Base-by-base conservation (phyloP, 2,797 vertebrate genomes). In the Sylvilagus floridanus region DNA sequence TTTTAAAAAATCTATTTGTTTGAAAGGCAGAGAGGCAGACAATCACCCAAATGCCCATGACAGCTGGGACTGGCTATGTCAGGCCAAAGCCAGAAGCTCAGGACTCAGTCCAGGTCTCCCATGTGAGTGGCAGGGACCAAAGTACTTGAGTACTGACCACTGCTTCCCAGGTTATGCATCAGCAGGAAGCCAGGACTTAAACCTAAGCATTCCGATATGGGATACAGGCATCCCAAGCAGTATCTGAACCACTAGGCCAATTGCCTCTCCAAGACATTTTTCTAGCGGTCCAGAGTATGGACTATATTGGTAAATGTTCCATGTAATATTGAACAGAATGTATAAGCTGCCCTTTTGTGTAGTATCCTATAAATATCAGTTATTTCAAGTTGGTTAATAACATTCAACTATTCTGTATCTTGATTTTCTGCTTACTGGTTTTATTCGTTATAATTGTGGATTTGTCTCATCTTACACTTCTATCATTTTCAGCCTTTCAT, bases 381-480 rank as follows among this genome's bases (percentile, higher is more conserved):
- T 71, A 87, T 88, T 93, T 96, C 13, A 75, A 81, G 16, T 54
- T 88, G 88, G 37, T 32, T 81, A 54, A 76, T 85, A 65, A 54
- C 35, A 16, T 65, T 94, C 7, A 81, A n/a, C 4, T 96, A 47
- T 84, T 65, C 35, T 65, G 10, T 94, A 90, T 54, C 42, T 35
- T 94, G 52, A 88, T 93, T 88, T 96, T 94, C 28, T 91, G 19
- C 35, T 28, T 81, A 5, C 35, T 79, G 84, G 12, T 68, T 54
- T 86, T 73, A 66, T 42, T 47, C 63, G 12, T 32, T 84, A 68
- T n/a, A 68, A 68, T 24, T 84, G 21, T 68, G 12, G 5, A 84
- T 84, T 68, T 84, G 19, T 32, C 63, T 68, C 24, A 32, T 68
- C 30, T 66, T 50, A 68, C 14, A 50, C 26, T 52, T 68, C 21